Evolutionary conservation across 2,888 invertebrate genomes (phyloP).

Genomic region (Chymomyza amoena): DNA sequence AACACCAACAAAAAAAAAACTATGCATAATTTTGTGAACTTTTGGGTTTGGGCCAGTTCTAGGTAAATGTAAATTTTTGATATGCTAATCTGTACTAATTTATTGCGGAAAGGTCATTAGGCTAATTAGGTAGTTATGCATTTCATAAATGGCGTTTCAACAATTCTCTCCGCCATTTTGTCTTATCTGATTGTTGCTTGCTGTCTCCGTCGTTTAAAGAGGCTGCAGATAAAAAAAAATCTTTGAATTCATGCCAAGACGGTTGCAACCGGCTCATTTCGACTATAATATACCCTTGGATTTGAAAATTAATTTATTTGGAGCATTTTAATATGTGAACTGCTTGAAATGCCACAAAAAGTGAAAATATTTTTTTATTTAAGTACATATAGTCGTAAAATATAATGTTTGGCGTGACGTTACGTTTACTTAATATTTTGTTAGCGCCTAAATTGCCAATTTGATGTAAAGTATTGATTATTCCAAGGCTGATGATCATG

Average conservation of each 20-base stretch:
- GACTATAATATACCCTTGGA: too few relatives aligned
- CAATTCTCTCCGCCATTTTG: conserved; percentile 14
- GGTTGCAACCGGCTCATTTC: not conserved
- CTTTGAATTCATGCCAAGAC: not conserved
- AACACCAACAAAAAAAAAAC: not conserved
- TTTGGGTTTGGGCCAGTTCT: conserved; percentile 21
- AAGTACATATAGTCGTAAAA: too few relatives aligned
- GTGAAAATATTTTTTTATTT: too few relatives aligned
- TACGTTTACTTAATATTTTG: too few relatives aligned
- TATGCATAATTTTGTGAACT: conserved; percentile 9
- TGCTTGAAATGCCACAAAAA: too few relatives aligned
- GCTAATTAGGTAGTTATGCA: conserved; percentile 69
- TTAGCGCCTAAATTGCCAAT: too few relatives aligned
- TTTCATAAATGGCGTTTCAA: conserved; percentile 46
- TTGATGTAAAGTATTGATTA: too few relatives aligned
- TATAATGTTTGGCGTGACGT: too few relatives aligned
- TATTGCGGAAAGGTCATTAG: conserved; percentile 61
- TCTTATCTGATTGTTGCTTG: conserved; percentile 3
- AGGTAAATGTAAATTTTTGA: conserved; percentile 26
- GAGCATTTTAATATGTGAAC: too few relatives aligned
- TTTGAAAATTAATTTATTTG: too few relatives aligned
- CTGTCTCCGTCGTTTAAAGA: not conserved
- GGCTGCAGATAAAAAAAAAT: not conserved
- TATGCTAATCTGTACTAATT: conserved; percentile 58
- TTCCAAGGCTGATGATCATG: too few relatives aligned